Conservation (phyloP, 1,140 invertebrate genomes). For the Heliconius eleuchia region DNA sequence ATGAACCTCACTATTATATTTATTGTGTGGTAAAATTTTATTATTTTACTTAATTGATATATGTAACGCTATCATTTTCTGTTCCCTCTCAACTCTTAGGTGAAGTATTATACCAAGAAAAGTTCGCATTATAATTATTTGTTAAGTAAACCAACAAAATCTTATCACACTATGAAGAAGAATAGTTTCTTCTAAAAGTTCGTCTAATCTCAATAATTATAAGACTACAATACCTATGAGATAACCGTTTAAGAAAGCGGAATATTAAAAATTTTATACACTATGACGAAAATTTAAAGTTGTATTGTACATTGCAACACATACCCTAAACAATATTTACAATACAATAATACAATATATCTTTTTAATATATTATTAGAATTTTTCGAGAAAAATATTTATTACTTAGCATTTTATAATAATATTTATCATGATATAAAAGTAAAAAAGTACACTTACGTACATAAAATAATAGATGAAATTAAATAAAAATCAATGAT, state of each 20-base stretch:
- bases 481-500: constrained; percentile 12
- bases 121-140: background rate
- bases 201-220: background rate
- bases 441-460: background rate
- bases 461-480: constrained; percentile 14
- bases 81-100: background rate
- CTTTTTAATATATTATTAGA: background rate
- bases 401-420: background rate
- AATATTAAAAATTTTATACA: background rate
- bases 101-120: too few species aligned
- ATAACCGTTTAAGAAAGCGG: background rate
- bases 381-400: background rate
- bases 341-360: background rate
- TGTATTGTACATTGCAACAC: background rate
- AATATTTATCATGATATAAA: constrained; percentile 8
- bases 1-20: background rate
- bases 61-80: background rate
- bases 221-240: background rate
- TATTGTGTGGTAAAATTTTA: background rate
- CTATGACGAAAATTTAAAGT: background rate
- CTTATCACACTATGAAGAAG: background rate
- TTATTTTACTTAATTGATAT: background rate
- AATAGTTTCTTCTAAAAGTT: background rate
- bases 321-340: constrained; percentile 1
- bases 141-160: background rate